These are phyloP conservation scores for Dryoscopus gambensis DNA, from an alignment of 2,113 vertebrate genomes.

Conservation along the genomic window DNA sequence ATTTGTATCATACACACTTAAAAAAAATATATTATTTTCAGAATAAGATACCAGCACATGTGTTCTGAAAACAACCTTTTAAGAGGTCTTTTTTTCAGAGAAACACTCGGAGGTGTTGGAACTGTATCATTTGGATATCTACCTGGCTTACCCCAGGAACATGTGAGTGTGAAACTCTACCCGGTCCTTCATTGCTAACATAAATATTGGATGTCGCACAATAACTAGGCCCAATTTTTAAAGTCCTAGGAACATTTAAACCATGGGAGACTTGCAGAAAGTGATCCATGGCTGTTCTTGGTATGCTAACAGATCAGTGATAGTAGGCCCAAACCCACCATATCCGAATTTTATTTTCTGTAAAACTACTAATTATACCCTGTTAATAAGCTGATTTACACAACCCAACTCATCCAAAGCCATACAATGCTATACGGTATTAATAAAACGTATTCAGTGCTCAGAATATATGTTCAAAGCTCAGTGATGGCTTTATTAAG, in stretches of 20 bases:
- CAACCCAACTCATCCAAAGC: not conserved
- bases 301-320: not conserved
- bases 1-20: not conserved
- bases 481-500: not conserved
- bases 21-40: not conserved
- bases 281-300: not conserved
- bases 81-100: not conserved
- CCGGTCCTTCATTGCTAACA: conserved; percentile 20
- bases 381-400: not conserved
- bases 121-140: not conserved
- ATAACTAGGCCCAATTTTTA: conserved; percentile 30
- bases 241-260: not conserved
- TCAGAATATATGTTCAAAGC: not conserved
- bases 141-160: not conserved
- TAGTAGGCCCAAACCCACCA: not conserved
- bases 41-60: not conserved
- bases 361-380: not conserved
- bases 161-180: conserved; percentile 32
- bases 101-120: not conserved
- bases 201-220: conserved; percentile 40
- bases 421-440: not conserved
- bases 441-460: not conserved
- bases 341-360: not conserved
- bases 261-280: not conserved
- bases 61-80: not conserved